A percentile compares a stretch with the other conserved stretches of the same genome.
Evolutionary conservation across 92 coral and sea anemone genomes (phyloP).

Genomic region (Isaurus tuberculatus): DNA sequence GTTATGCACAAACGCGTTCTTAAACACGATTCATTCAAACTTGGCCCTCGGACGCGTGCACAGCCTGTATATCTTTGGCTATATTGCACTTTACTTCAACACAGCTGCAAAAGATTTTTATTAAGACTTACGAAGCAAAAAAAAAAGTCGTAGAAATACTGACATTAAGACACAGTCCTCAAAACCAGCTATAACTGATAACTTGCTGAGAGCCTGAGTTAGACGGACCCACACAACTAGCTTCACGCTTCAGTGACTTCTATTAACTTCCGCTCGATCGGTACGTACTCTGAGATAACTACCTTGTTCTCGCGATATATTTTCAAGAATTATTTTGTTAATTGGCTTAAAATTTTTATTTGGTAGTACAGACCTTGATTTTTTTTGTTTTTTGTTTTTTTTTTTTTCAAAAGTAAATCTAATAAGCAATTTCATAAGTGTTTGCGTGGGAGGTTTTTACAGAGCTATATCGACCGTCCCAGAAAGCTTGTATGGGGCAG

Average conservation of each 20-base stretch:
- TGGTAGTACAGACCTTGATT: neutral
- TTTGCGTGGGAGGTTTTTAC: neutral
- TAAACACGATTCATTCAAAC: slow-evolving; percentile 41
- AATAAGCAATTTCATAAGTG: no score
- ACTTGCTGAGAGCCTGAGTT: neutral
- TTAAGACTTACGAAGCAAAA: neutral
- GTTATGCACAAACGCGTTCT: slow-evolving; percentile 43
- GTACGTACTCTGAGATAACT: neutral
- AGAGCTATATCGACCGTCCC: neutral
- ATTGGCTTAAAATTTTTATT: neutral
- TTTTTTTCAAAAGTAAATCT: neutral
- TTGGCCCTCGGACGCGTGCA: neutral
- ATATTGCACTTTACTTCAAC: neutral
- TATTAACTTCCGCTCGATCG: slow-evolving; percentile 40
- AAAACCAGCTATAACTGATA: neutral
- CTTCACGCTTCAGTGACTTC: slow-evolving; percentile 18
- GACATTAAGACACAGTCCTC: neutral
- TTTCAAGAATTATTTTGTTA: neutral
- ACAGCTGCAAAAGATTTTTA: neutral
- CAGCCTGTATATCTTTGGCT: neutral
- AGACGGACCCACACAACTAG: neutral
- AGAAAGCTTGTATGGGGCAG: neutral
- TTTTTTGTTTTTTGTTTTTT: neutral
- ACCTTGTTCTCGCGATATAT: neutral
- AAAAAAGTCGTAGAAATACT: neutral